phyloP scores from a whole-genome alignment of 2,888 invertebrate genomes.

The Nyleta sp. region DNA sequence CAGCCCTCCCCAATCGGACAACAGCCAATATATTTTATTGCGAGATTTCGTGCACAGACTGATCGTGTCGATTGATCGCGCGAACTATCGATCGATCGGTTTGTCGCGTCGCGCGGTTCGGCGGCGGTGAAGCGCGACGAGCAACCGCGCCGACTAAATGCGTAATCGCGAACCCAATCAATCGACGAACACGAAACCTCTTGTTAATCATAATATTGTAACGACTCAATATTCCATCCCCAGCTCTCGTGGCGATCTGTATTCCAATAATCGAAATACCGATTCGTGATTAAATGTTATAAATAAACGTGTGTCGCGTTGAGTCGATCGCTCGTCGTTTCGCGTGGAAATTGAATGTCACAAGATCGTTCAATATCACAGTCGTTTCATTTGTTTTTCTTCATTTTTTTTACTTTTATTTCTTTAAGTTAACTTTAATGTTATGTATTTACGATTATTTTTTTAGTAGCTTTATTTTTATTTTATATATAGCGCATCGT shows the following conservation, averaged over 20 bases:
- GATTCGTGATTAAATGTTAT: slow-evolving; percentile 72
- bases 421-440: slow-evolving; percentile 73
- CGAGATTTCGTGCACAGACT: slow-evolving; percentile 41
- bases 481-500: slow-evolving; percentile 78
- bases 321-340: slow-evolving; percentile 77
- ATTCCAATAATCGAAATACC: slow-evolving; percentile 74
- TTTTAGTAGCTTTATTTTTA: slow-evolving; percentile 77
- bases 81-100: slow-evolving; percentile 3
- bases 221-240: slow-evolving; percentile 79
- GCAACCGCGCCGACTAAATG: too few relatives aligned
- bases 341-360: slow-evolving; percentile 81
- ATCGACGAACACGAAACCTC: slow-evolving; percentile 62
- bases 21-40: slow-evolving; percentile 51
- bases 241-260: slow-evolving; percentile 72
- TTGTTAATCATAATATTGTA: slow-evolving; percentile 73
- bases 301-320: slow-evolving; percentile 72
- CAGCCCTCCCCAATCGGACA: slow-evolving; percentile 80
- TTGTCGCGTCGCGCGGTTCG: too few relatives aligned
- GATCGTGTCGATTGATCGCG: slow-evolving; percentile 21
- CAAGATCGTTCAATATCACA: slow-evolving; percentile 83
- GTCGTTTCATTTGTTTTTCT: slow-evolving; percentile 77
- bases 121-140: too few relatives aligned
- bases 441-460: slow-evolving; percentile 80
- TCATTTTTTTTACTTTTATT: slow-evolving; percentile 18
- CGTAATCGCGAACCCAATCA: too few relatives aligned